Evolutionary conservation across 2,113 vertebrate genomes (phyloP).

Genomic region (Picathartes gymnocephalus): DNA sequence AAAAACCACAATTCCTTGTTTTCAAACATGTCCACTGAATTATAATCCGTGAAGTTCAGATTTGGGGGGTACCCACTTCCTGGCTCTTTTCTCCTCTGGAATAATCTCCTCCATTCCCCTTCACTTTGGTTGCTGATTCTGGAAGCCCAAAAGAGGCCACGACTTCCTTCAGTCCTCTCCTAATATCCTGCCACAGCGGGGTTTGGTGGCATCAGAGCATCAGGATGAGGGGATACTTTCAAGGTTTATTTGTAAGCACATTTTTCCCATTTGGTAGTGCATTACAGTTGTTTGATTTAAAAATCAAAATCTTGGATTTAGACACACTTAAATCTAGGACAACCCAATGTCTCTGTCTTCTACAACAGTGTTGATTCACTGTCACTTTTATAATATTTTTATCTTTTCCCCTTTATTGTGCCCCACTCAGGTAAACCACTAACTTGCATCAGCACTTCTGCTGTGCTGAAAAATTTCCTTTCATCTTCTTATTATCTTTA

Average conservation of each 20-base stretch:
- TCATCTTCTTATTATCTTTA: background rate
- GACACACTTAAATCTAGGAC: background rate
- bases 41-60: fast-evolving
- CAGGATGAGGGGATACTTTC: background rate
- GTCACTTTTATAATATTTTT: background rate
- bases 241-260: background rate
- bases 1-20: background rate
- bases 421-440: background rate
- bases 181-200: too few relatives aligned
- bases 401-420: background rate
- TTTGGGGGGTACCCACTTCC: background rate
- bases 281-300: background rate
- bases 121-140: background rate
- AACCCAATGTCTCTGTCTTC: background rate
- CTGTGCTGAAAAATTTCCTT: background rate
- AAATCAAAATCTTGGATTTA: background rate
- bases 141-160: background rate
- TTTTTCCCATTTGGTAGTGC: background rate
- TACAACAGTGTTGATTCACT: background rate
- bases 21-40: background rate
- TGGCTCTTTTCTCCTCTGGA: background rate
- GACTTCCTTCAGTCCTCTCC: background rate
- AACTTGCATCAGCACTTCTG: background rate
- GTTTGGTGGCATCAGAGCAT: background rate
- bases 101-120: background rate